These are phyloP conservation scores for Coluber constrictor DNA, from an alignment of 2,797 vertebrate species.

Conservation along the genomic window DNA sequence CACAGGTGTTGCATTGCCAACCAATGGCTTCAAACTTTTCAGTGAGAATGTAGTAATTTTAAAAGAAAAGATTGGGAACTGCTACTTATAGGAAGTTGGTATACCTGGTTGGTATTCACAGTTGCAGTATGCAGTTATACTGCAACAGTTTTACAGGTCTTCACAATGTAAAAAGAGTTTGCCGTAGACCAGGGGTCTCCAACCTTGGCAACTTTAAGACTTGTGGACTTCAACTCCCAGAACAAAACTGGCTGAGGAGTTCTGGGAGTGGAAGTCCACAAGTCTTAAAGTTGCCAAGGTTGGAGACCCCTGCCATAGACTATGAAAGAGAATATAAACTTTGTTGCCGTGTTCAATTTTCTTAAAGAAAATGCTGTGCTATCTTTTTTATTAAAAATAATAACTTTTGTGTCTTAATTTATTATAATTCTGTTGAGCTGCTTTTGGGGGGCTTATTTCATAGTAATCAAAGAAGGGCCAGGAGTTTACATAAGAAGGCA, in stretches of 20 bases:
- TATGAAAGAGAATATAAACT: neutral
- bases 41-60: neutral
- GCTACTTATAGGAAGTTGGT: neutral
- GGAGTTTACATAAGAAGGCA: neutral
- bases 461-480: neutral
- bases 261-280: too few relatives aligned
- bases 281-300: too few relatives aligned
- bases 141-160: neutral
- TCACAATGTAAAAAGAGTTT: constrained; percentile 9
- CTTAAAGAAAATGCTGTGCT: neutral
- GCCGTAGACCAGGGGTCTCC: neutral
- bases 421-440: neutral
- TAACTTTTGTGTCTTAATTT: neutral
- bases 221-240: too few relatives aligned
- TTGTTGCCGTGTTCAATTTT: neutral
- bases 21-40: neutral
- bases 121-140: neutral
- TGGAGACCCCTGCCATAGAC: neutral
- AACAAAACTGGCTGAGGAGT: too few relatives aligned
- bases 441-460: neutral
- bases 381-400: neutral
- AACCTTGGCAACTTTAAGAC: too few relatives aligned
- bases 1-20: neutral
- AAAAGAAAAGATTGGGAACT: neutral
- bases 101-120: neutral